Evolutionary conservation across 2,113 vertebrate species (phyloP).

Genomic region (Pomatostomus ruficeps): DNA sequence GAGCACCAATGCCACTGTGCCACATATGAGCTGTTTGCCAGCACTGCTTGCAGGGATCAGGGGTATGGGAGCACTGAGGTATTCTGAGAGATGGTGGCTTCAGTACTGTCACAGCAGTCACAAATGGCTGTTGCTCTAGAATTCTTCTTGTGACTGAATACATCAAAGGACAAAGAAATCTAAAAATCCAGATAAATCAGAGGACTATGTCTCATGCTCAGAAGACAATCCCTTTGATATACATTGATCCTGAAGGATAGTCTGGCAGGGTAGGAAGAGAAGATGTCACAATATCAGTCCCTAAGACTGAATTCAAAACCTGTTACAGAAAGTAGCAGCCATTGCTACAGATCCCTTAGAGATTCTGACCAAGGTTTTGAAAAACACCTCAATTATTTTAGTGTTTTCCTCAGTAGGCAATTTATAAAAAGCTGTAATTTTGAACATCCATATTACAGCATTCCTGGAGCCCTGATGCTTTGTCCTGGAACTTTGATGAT

Average conservation of each 20-base stretch:
- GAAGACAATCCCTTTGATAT: not conserved
- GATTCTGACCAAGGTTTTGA: not conserved
- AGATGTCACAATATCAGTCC: not conserved
- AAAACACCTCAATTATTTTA: not conserved
- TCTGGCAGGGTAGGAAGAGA: not conserved
- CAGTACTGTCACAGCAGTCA: not conserved
- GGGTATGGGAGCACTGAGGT: not conserved
- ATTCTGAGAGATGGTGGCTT: not conserved
- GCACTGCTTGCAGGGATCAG: not conserved
- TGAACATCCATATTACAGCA: not conserved
- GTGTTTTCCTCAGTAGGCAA: not conserved
- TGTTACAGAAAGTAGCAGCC: not conserved
- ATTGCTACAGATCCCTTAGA: not conserved
- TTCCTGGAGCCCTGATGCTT: not conserved
- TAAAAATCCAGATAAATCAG: not conserved
- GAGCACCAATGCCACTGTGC: fast-evolving
- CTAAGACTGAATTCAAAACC: not conserved
- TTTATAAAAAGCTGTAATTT: not conserved
- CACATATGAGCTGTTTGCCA: not conserved
- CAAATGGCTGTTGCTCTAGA: not conserved
- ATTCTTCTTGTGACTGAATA: not conserved
- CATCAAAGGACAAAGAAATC: not conserved
- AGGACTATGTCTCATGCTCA: not conserved
- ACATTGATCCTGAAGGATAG: not conserved
- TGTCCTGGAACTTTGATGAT: not conserved